Base-by-base conservation (phyloP, 2,113 vertebrate species). In the Eurystomus gularis region DNA sequence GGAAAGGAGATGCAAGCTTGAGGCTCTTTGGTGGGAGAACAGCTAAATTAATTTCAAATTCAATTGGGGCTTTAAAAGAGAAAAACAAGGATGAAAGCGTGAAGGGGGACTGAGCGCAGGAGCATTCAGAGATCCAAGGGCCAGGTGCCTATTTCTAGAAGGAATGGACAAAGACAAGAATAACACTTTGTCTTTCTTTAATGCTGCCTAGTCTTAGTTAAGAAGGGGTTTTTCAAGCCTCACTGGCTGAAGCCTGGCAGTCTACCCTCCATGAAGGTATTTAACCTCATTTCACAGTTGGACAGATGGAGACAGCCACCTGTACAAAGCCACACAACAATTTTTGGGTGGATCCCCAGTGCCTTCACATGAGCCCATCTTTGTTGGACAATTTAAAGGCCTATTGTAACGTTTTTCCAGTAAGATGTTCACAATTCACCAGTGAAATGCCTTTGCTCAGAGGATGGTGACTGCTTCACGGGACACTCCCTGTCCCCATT, bases 41-140 rank as follows among this genome's bases (percentile, higher is more conserved):
- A 62, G n/a, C 2, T 29, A 77, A 77, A 80, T 90, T 73, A 58
- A 92, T 88, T 93, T 94, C 39, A 90, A 92, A 90, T 92, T 77
- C 40, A 86, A 4, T 6, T 29, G 10, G 6, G 31, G 8, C 31
- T 94, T 91, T 85, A 65, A 65, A 85, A 68, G 35, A 48, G 52
- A 70, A 89, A 93, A 94, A 70, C 18, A 80, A 75, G 16, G 87
- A 96, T 85, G 69, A 58, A 24, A 62, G 6, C 5, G 12, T 46
- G 82, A 73, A 88, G 62, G 9, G 39, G 29, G 11, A 2, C 11
- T 65, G 58, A 76, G 33, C 40, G 35, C 3, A 2, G 33, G 33
- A 51, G 7, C 60, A 37, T 40, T 82, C 62, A 66, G 62, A 81
- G 55, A 93, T 80, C 62, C 52, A 90, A 65, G 44, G 58, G 23